Base-by-base conservation (phyloP, 2,113 vertebrate species). In the Semicossyphus pulcher region DNA sequence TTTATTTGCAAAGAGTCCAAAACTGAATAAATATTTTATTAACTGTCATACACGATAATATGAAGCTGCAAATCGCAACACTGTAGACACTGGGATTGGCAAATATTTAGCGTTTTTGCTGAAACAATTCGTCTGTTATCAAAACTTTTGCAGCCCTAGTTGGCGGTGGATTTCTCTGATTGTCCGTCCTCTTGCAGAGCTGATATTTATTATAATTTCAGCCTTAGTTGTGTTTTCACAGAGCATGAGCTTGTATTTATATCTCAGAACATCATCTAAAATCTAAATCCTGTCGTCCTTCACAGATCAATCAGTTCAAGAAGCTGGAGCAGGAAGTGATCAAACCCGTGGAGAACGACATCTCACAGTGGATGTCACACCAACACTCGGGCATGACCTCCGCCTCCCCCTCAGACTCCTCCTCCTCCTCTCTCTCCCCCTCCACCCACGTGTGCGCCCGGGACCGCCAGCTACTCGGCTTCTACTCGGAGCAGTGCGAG, bases 251-350 rank as follows among this genome's bases (percentile, higher is more conserved):
- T 42, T 14, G 1, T n/a, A 10, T 11, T 1, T 49, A 5, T 4
- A 7, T 36, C 8, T 54, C 4, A 4, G 14, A n/a, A 44, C n/a
- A 12, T 8, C 7, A 20, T 44, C 41, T 44, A 1, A 70, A 21
- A 80, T 25, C 7, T 15, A 26, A 29, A 4, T 7, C 12, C 15
- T 75, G 48, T 41, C 54, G 1, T n/a, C 52, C 66, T 51, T 72
- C 89, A 52, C 92, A 99, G 98, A 91, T 99, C 68, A 96, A 95
- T 81, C 96, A 98, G 92, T 97, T 99, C 83, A 97, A 97, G 45
- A 94, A 95, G 64, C 83, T 99, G 87, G 97, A 99, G 89, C 95
- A 96, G 84, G 97, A 99, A 69, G 97, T 97, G 88, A 97, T 94
- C 54, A 96, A 95, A 80, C 98, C 97, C 0, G 95, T 98, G 37